These are phyloP conservation scores for Cyprinella venusta DNA, from an alignment of 2,797 vertebrate species.

Conservation along the genomic window DNA sequence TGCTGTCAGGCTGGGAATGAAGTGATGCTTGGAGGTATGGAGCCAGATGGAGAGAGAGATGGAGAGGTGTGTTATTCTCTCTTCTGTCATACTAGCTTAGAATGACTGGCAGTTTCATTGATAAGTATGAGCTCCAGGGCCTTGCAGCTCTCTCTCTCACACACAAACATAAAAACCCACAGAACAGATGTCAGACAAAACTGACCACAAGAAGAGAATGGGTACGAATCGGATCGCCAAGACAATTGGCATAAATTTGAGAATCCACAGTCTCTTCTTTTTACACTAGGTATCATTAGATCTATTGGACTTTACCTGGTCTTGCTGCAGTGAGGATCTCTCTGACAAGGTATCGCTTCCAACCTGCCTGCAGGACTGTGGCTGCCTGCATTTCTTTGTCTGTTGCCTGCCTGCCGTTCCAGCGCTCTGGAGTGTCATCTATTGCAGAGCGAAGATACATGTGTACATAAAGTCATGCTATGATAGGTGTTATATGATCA, in stretches of 20 bases:
- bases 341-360: slow-evolving; percentile 53
- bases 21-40: slow-evolving; percentile 49
- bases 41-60: slow-evolving; percentile 55
- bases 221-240: background rate
- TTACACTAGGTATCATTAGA: background rate
- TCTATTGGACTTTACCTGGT: slow-evolving; percentile 38
- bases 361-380: slow-evolving; percentile 80
- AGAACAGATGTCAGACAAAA: slow-evolving; percentile 40
- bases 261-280: background rate
- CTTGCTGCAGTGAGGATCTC: slow-evolving; percentile 50
- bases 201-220: slow-evolving; percentile 34
- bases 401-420: slow-evolving; percentile 66
- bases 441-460: slow-evolving; percentile 7
- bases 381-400: slow-evolving; percentile 75
- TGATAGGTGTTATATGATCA: background rate
- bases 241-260: slow-evolving; percentile 1
- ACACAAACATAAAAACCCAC: slow-evolving; percentile 50
- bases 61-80: slow-evolving; percentile 56
- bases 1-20: slow-evolving; percentile 40
- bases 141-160: slow-evolving; percentile 54
- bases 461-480: slow-evolving; percentile 21
- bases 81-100: slow-evolving; percentile 71
- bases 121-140: slow-evolving; percentile 69
- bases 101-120: slow-evolving; percentile 72
- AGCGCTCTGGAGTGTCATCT: slow-evolving; percentile 48